These are phyloP conservation scores for Aphidius gifuensis DNA, from an alignment of 1,140 invertebrate genomes.

Conservation along the genomic window DNA sequence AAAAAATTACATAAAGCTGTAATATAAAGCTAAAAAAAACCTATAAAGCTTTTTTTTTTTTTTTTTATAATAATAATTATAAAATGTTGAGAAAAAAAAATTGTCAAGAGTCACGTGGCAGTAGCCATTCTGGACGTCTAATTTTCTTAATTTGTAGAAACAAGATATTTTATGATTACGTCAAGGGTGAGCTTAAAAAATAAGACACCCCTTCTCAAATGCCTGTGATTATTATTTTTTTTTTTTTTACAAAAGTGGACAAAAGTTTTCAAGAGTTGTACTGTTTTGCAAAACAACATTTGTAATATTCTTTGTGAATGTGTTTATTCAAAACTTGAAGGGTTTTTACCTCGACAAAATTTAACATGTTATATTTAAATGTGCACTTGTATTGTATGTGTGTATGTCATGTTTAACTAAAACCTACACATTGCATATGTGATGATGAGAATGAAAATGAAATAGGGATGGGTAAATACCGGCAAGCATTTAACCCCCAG, in stretches of 20 bases:
- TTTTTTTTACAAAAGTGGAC: neutral
- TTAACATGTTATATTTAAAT: too few species aligned
- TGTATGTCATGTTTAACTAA: too few species aligned
- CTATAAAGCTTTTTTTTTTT: neutral
- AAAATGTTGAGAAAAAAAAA: neutral
- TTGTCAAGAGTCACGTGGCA: constrained; percentile 8
- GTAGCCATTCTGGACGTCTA: constrained; percentile 29
- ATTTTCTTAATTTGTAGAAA: constrained; percentile 43
- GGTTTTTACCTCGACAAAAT: too few species aligned
- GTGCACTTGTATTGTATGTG: too few species aligned
- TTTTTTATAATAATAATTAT: too few species aligned
- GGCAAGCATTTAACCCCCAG: constrained; percentile 30
- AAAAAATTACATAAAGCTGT: neutral
- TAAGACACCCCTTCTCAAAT: constrained; percentile 3
- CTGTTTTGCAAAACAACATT: too few species aligned
- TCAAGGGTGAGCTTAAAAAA: constrained; percentile 7
- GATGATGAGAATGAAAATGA: neutral
- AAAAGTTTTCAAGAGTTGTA: neutral
- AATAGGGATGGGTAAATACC: constrained; percentile 26
- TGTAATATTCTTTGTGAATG: too few species aligned
- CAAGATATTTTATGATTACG: constrained; percentile 33
- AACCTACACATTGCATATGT: too few species aligned
- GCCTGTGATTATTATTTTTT: neutral
- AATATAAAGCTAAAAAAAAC: neutral
- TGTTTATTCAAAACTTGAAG: too few species aligned